phyloP scores from a whole-genome alignment of 1,140 invertebrate species.

The Anagrus nilaparvatae region DNA sequence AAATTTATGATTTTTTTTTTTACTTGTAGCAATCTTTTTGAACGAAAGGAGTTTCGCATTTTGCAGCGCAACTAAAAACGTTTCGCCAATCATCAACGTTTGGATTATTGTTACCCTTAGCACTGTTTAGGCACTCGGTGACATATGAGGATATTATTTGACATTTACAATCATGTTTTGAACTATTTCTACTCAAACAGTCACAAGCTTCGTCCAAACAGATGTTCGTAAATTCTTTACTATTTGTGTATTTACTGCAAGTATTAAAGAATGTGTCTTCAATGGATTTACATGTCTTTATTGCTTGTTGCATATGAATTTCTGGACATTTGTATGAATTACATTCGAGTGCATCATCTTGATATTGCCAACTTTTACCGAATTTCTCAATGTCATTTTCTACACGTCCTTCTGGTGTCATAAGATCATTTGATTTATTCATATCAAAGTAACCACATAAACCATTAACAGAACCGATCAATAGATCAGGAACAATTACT shows the following conservation, averaged over 20 bases:
- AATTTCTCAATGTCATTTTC: slow-evolving; percentile 57
- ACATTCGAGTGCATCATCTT: slow-evolving; percentile 42
- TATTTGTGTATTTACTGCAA: slow-evolving; percentile 49
- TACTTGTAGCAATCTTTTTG: slow-evolving; percentile 69
- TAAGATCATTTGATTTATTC: slow-evolving; percentile 52
- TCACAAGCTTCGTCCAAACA: slow-evolving; percentile 65
- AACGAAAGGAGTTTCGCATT: slow-evolving; percentile 60
- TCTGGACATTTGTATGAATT: no score
- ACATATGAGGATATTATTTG: slow-evolving; percentile 56
- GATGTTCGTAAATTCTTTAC: slow-evolving; percentile 56
- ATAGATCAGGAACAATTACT: slow-evolving; percentile 55
- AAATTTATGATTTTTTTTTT: slow-evolving; percentile 3
- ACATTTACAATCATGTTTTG: slow-evolving; percentile 54
- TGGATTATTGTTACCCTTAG: no score
- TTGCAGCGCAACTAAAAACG: slow-evolving; percentile 53
- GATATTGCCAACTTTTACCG: slow-evolving; percentile 57
- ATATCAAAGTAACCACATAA: slow-evolving; percentile 70
- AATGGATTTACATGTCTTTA: no score
- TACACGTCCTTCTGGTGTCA: slow-evolving; percentile 54
- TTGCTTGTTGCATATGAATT: no score
- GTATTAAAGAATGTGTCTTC: slow-evolving; percentile 42
- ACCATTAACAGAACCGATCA: slow-evolving; percentile 56
- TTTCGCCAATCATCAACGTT: slow-evolving; percentile 62
- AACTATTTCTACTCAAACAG: slow-evolving; percentile 46
- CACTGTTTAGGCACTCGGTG: slow-evolving; percentile 55